Percentiles rank a stretch among this genome's conserved stretches.
Conservation (phyloP, 2,888 invertebrate species). For the Mythimna lalbum region DNA sequence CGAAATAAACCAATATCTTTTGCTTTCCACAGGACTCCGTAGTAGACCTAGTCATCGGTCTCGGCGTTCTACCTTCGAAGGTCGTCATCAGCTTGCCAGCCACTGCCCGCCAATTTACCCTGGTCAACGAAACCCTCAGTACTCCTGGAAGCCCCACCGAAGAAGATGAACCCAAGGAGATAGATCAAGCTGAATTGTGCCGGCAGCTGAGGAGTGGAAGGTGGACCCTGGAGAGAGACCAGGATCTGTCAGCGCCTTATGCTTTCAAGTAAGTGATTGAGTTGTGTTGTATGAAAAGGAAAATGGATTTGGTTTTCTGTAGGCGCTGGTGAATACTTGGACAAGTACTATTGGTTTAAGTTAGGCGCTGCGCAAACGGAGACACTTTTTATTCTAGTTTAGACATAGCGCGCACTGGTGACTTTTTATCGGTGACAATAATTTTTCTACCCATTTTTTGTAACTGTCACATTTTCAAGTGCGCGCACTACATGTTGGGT, state of each 20-base stretch:
- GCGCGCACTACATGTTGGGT: no score
- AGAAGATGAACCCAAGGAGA: conserved; percentile 89
- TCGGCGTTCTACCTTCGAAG: conserved; percentile 93
- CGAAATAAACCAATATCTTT: background rate
- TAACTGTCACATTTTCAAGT: no score
- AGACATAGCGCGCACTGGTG: no score
- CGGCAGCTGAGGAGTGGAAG: conserved; percentile 89
- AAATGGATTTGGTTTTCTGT: conserved; percentile 3
- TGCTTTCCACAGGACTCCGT: conserved; percentile 91
- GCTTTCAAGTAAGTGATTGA: conserved; percentile 91
- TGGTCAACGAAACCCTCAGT: conserved; percentile 92
- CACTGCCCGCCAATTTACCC: conserved; percentile 92
- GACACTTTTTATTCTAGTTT: no score
- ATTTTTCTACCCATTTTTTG: no score
- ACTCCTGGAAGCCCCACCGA: conserved; percentile 92
- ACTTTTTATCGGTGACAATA: no score
- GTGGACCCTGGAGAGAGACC: conserved; percentile 94
- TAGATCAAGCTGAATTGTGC: conserved; percentile 92
- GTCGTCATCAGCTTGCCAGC: conserved; percentile 93
- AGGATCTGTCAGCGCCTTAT: conserved; percentile 94
- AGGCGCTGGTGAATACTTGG: conserved; percentile 19
- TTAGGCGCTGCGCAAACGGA: no score
- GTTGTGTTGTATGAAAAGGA: background rate
- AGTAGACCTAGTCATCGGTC: conserved; percentile 93
- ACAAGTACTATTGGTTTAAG: background rate